Percentiles rank a stretch among this genome's conserved stretches.
Evolutionary conservation across 2,888 invertebrate species (phyloP).

Genomic region (Busseola fusca): DNA sequence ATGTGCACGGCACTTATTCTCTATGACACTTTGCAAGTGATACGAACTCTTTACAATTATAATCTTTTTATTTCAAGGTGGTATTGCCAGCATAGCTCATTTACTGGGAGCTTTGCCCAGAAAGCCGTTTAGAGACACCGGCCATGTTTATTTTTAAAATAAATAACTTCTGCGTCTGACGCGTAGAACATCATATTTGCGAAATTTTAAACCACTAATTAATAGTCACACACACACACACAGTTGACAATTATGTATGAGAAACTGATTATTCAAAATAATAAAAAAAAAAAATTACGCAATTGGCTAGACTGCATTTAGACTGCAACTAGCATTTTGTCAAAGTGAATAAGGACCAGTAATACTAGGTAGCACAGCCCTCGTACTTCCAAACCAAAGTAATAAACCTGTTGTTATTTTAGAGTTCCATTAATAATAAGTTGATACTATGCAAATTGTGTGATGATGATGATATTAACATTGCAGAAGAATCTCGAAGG

Average conservation of each 20-base stretch:
- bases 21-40: slow-evolving; percentile 40
- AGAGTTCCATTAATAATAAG: slow-evolving; percentile 18
- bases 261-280: slow-evolving; percentile 1
- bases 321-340: slow-evolving; percentile 22
- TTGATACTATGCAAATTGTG: slow-evolving; percentile 20
- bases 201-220: not conserved
- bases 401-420: slow-evolving; percentile 33
- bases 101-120: not conserved
- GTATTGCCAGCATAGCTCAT: not conserved
- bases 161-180: not conserved
- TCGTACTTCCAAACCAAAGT: slow-evolving; percentile 38
- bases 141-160: not conserved
- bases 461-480: slow-evolving; percentile 4
- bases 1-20: slow-evolving; percentile 24
- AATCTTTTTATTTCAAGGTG: not conserved
- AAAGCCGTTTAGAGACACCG: too few species aligned
- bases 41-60: not conserved
- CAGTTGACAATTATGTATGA: not conserved
- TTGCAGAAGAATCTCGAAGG: slow-evolving; percentile 12
- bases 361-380: slow-evolving; percentile 23
- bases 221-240: not conserved
- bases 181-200: not conserved
- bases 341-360: slow-evolving; percentile 28
- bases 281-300: too few species aligned
- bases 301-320: slow-evolving; percentile 14